Conservation (phyloP, 2,888 invertebrate species). For the Diaperis boleti region DNA sequence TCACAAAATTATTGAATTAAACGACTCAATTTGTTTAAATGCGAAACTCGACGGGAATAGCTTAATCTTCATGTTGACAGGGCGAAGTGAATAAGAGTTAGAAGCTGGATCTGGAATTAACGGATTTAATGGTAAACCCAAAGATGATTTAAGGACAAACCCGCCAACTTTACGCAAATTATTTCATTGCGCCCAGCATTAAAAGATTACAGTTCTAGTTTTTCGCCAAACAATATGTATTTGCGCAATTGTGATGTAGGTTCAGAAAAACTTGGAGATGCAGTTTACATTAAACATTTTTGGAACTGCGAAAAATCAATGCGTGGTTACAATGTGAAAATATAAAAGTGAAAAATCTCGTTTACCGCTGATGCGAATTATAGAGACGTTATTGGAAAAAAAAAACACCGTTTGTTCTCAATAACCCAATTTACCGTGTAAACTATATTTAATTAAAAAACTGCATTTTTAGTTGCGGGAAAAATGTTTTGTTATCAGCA, state of each 20-base stretch:
- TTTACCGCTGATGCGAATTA: not conserved
- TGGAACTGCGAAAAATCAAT: too few relatives aligned
- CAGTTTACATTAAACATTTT: too few relatives aligned
- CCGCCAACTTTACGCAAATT: conserved; percentile 27
- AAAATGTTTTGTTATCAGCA: not conserved
- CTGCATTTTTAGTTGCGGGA: too few relatives aligned
- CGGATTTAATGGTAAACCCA: conserved; percentile 36
- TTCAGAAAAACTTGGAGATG: too few relatives aligned
- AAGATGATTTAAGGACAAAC: conserved; percentile 37
- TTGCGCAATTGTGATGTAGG: conserved; percentile 2
- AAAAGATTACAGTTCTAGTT: conserved; percentile 2
- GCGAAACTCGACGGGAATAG: conserved; percentile 22
- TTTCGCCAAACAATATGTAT: not conserved
- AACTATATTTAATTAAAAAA: conserved; percentile 6
- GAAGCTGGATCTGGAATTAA: conserved; percentile 35
- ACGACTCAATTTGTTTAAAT: conserved; percentile 28
- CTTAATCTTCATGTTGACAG: conserved; percentile 32
- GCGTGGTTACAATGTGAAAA: not conserved
- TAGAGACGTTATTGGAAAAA: not conserved
- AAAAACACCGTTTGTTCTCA: not conserved
- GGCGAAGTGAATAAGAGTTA: conserved; percentile 35
- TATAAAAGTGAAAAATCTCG: not conserved
- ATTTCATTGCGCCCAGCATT: not conserved
- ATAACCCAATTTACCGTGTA: not conserved
- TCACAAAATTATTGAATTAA: conserved; percentile 26